Percentiles rank a stretch among this genome's conserved stretches.
Evolutionary conservation across 2,797 vertebrate genomes (phyloP).

Genomic region (Xiphorhynchus erythropygius): DNA sequence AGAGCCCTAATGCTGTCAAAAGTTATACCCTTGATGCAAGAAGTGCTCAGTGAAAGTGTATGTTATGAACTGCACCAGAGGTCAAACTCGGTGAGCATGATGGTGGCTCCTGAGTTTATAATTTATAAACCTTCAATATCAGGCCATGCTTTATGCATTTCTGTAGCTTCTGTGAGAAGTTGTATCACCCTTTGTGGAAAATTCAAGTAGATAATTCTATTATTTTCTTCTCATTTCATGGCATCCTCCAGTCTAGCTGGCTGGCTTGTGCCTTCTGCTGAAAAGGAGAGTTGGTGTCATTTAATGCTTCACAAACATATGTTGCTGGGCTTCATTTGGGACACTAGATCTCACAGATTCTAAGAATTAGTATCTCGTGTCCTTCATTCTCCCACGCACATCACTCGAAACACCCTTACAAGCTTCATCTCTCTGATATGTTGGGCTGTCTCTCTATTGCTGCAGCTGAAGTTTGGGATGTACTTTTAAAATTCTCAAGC

Average conservation of each 20-base stretch:
- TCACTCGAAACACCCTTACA: background rate
- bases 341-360: background rate
- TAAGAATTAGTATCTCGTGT: background rate
- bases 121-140: background rate
- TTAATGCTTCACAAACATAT: background rate
- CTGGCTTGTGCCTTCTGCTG: background rate
- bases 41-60: background rate
- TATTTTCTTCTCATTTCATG: background rate
- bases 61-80: background rate
- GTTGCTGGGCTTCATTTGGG: background rate
- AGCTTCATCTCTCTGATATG: background rate
- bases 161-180: background rate
- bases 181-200: background rate
- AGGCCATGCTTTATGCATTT: accelerated
- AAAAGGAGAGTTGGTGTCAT: background rate
- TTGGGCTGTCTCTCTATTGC: background rate
- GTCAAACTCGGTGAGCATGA: background rate
- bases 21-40: background rate
- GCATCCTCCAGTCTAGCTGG: background rate
- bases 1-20: background rate
- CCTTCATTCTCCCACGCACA: background rate
- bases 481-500: background rate
- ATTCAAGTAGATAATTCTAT: background rate
- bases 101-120: background rate
- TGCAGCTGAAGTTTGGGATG: background rate